phyloP scores from a whole-genome alignment of 2,113 vertebrate genomes.

The Erpornis zantholeuca region DNA sequence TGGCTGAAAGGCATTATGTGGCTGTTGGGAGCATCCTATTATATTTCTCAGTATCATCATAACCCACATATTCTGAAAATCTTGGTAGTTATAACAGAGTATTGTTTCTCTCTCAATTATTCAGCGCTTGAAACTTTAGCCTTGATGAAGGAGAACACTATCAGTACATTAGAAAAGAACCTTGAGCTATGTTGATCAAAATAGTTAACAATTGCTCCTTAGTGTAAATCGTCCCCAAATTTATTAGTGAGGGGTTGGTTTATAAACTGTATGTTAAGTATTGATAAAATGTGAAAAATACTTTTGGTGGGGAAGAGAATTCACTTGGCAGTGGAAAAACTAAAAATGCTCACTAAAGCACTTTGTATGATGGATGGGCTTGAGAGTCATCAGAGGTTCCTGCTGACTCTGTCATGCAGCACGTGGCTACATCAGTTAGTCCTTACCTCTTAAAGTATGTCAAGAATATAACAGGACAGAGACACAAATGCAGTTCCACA shows the following conservation, averaged over 20 bases:
- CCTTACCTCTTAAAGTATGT: background rate
- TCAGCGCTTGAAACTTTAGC: background rate
- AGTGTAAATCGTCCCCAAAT: background rate
- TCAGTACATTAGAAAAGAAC: background rate
- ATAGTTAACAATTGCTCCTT: background rate
- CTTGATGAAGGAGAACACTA: background rate
- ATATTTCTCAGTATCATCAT: background rate
- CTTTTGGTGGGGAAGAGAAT: background rate
- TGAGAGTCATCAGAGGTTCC: background rate
- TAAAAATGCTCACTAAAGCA: background rate
- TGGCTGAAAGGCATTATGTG: background rate
- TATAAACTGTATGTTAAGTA: background rate
- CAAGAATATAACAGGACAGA: background rate
- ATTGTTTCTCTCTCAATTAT: background rate
- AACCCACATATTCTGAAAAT: background rate
- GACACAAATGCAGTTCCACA: background rate
- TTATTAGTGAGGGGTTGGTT: background rate
- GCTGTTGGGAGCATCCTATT: background rate
- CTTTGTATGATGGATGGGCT: constrained; percentile 45
- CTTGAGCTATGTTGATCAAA: background rate
- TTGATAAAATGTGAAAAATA: background rate
- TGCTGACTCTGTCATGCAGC: background rate
- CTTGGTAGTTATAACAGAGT: background rate
- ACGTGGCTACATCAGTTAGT: background rate
- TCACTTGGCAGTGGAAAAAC: background rate